A percentile compares a stretch with the other conserved stretches of the same genome.
Conservation (phyloP, 2,888 invertebrate species). For the Drosophila cognata region DNA sequence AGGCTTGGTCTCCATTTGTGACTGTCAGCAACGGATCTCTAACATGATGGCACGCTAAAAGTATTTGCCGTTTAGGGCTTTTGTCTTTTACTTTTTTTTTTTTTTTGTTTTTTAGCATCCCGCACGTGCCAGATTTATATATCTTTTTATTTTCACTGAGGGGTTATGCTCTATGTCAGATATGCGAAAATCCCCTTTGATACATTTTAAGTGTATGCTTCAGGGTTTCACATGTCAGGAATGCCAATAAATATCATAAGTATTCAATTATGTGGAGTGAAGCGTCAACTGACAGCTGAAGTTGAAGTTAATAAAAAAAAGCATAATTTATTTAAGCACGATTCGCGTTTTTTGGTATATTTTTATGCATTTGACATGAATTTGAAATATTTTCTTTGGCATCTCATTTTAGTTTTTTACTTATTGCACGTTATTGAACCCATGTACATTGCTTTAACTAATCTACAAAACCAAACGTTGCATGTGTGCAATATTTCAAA, state of each 20-base stretch:
- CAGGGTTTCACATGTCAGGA: conserved; percentile 6
- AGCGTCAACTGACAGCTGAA: conserved; percentile 6
- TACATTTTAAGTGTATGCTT: conserved; percentile 40
- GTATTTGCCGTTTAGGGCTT: conserved; percentile 34
- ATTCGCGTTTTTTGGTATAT: background rate
- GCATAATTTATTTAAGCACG: background rate
- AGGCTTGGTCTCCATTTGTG: background rate
- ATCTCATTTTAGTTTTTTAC: background rate
- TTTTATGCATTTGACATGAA: background rate
- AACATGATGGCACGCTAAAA: conserved; percentile 28
- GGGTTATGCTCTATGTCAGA: background rate
- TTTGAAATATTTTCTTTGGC: background rate
- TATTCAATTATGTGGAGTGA: conserved; percentile 41
- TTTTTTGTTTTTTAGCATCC: conserved; percentile 12
- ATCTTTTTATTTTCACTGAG: conserved; percentile 9
- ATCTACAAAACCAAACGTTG: conserved; percentile 27
- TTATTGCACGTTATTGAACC: background rate
- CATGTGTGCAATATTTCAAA: conserved; percentile 40
- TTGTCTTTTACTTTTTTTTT: conserved; percentile 9
- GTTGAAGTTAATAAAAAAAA: background rate
- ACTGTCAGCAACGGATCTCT: conserved; percentile 18
- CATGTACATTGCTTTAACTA: conserved; percentile 2
- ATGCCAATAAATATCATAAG: conserved; percentile 23
- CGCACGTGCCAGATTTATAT: conserved; percentile 29
- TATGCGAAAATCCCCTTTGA: conserved; percentile 31